phyloP scores from a whole-genome alignment of 2,113 vertebrate genomes.

The Oceanodroma tethys region DNA sequence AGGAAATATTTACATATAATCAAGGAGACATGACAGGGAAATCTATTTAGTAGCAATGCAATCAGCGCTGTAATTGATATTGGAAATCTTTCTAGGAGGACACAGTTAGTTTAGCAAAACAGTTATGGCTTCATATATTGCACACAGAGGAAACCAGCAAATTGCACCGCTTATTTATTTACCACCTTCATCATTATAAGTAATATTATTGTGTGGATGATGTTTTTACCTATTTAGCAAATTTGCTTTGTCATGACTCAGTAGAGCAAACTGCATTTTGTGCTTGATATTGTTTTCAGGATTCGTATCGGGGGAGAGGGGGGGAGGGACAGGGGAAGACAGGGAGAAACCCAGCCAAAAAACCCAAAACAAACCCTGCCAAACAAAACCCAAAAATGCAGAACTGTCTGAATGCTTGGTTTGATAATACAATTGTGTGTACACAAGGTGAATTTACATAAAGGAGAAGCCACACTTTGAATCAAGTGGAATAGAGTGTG shows the following conservation, averaged over 20 bases:
- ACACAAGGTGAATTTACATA: not conserved
- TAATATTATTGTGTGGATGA: not conserved
- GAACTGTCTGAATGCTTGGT: not conserved
- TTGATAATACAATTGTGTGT: not conserved
- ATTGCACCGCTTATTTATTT: conserved; percentile 36
- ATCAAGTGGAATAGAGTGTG: no score
- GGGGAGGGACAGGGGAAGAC: no score
- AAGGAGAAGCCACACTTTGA: not conserved
- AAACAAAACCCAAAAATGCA: fast-evolving
- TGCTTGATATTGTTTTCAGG: not conserved
- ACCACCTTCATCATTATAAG: not conserved
- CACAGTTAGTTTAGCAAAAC: conserved; percentile 8
- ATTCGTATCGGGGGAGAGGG: not conserved
- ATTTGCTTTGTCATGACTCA: not conserved
- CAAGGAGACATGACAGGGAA: conserved; percentile 1
- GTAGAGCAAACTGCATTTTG: not conserved
- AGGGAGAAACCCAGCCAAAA: not conserved
- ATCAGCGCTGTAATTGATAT: conserved; percentile 10
- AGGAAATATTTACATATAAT: conserved; percentile 50
- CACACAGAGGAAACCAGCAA: conserved; percentile 11
- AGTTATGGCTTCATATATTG: conserved; percentile 2
- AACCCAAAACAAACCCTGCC: no score
- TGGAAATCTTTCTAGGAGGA: conserved; percentile 30
- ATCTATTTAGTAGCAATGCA: not conserved
- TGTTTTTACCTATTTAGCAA: not conserved